Base-by-base conservation (phyloP, 2,888 invertebrate genomes). In the Hartigia nigra region DNA sequence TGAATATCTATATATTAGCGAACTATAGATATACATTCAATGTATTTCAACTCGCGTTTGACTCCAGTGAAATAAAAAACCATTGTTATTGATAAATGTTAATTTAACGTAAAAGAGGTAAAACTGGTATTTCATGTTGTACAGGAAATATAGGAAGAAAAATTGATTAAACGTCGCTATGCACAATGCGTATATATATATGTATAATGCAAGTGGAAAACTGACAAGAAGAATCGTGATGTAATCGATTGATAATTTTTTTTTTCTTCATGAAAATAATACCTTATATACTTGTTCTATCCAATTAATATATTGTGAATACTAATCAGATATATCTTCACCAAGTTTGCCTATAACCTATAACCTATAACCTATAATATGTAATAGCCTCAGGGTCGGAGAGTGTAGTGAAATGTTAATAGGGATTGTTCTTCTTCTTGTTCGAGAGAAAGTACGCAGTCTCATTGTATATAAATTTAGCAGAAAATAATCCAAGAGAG, bases 371-470 rank as follows among this genome's bases (percentile, higher is more conserved):
- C 55, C 55, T 39, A 39, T 39, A 23, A 39, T 14, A 4, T 23
- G 55, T 23, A 23, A 1, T 77, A n/a, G 75, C 76, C 72, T 72
- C 72, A 69, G 77, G 79, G 78, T 74, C 37, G 76, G 74, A 39
- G 74, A 76, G 74, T 78, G 31, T 69, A 31, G 14, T 11, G 14
- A 32, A 72, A 75, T 31, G 14, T 55, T 12, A 39, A 9, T 55
- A 32, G 36, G 31, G 32, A 55, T 4, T 55, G 1, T 69, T 31
- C 69, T 76, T 35, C 74, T 81, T 79, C 80, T 81, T 81, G 78
- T 14, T 31, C 70, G 35, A 79, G 82, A 81, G 81, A 82, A 83
- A 82, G 81, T 80, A 72, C 79, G 55, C 70, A 34, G 34, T 34
- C 34, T 3, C 34, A 34, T 9, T 55, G 23, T 55, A 23, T 55